phyloP scores from a whole-genome alignment of 2,888 invertebrate genomes.

The Caradrina kadenii region DNA sequence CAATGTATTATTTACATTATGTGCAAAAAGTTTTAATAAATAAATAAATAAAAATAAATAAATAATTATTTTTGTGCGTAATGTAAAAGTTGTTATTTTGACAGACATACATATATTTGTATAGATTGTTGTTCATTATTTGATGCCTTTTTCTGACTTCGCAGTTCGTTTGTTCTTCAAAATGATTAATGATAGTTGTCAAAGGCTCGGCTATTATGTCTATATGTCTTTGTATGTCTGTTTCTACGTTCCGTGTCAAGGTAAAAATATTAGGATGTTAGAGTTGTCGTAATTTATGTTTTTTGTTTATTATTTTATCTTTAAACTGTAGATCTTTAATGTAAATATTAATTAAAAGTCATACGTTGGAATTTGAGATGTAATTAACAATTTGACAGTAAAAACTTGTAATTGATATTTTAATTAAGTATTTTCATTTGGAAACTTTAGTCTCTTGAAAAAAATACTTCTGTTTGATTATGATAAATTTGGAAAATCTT shows the following conservation, averaged over 20 bases:
- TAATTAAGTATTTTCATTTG: not conserved
- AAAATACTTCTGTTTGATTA: not conserved
- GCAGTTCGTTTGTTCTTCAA: constrained; percentile 1
- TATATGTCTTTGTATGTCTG: constrained; percentile 1
- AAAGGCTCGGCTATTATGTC: constrained; percentile 1
- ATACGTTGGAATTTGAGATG: not conserved
- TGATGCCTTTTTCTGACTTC: constrained; percentile 6
- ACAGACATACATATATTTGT: no score
- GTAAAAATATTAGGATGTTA: constrained; percentile 16
- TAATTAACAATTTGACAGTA: constrained; percentile 13
- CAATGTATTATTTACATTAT: no score
- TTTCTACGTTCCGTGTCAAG: constrained; percentile 34
- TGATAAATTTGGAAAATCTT: not conserved
- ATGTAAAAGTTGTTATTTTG: no score
- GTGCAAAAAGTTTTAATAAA: no score
- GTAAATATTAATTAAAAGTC: constrained; percentile 29
- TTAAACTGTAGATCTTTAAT: constrained; percentile 1
- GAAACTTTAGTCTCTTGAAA: constrained; percentile 8
- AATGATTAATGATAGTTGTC: constrained; percentile 35
- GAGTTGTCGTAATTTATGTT: constrained; percentile 11
- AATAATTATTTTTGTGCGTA: no score
- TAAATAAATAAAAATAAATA: no score
- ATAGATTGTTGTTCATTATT: not conserved
- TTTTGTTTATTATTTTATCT: constrained; percentile 11
- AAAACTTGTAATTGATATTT: constrained; percentile 1